phyloP scores from a whole-genome alignment of 2,888 invertebrate genomes.

The Mesopsocus fuscifrons region DNA sequence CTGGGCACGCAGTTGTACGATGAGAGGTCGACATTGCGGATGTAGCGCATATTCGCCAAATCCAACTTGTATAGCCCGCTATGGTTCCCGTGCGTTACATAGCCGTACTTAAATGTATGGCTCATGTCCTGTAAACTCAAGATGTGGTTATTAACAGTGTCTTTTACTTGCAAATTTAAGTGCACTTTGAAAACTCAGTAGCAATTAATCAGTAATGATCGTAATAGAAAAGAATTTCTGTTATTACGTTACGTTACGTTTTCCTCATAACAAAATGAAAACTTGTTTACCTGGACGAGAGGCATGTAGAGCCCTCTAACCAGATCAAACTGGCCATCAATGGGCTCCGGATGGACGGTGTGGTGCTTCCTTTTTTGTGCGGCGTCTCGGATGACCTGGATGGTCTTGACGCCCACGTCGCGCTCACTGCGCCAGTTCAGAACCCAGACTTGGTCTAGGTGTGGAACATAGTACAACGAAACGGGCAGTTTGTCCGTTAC shows the following conservation, averaged over 20 bases:
- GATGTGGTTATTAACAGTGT: no score
- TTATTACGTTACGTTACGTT: no score
- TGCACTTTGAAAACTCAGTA: no score
- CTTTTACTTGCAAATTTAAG: no score
- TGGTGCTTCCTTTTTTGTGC: constrained; percentile 50
- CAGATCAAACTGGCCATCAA: constrained; percentile 55
- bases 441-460: constrained; percentile 56
- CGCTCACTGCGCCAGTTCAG: constrained; percentile 43
- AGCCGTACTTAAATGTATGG: constrained; percentile 47
- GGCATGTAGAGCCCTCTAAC: constrained; percentile 44
- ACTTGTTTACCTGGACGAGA: constrained; percentile 32
- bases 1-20: constrained; percentile 53
- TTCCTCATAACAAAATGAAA: no score
- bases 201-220: neutral
- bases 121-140: constrained; percentile 30
- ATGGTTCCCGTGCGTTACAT: constrained; percentile 52
- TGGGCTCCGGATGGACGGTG: constrained; percentile 51
- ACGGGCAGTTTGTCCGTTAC: constrained; percentile 52
- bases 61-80: constrained; percentile 53
- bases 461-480: constrained; percentile 45
- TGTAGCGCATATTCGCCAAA: constrained; percentile 47
- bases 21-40: constrained; percentile 47
- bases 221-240: no score
- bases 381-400: constrained; percentile 52
- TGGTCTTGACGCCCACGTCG: constrained; percentile 41